These are phyloP conservation scores for Aphidius colemani DNA, from an alignment of 2,888 invertebrate genomes.

Conservation along the genomic window DNA sequence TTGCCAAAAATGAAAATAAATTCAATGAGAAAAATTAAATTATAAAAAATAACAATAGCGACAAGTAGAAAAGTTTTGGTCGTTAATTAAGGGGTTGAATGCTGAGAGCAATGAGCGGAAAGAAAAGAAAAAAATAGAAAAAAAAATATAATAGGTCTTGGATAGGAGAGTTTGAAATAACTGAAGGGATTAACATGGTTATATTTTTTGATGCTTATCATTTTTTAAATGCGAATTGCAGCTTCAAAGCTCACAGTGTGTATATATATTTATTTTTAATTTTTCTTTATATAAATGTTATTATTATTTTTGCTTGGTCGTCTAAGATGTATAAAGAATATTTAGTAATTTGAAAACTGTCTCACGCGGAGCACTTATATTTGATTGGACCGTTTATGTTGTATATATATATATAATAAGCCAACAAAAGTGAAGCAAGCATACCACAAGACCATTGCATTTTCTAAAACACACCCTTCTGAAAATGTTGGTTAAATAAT, in stretches of 20 bases:
- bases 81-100: slow-evolving; percentile 38
- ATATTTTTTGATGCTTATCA: slow-evolving; percentile 27
- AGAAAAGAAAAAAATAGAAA: background rate
- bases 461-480: slow-evolving; percentile 28
- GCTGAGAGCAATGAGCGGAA: background rate
- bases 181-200: slow-evolving; percentile 28
- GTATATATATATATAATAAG: slow-evolving; percentile 27
- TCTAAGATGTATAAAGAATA: background rate
- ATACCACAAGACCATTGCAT: slow-evolving; percentile 29
- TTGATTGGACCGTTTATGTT: slow-evolving; percentile 49
- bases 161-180: slow-evolving; percentile 46
- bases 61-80: slow-evolving; percentile 34
- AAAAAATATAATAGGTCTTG: slow-evolving; percentile 47
- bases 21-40: background rate
- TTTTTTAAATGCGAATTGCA: slow-evolving; percentile 25
- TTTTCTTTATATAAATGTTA: too few relatives aligned
- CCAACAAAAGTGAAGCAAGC: slow-evolving; percentile 39
- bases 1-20: background rate
- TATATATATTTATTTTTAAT: background rate
- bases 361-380: slow-evolving; percentile 46
- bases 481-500: slow-evolving; percentile 56
- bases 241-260: slow-evolving; percentile 13
- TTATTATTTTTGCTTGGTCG: too few relatives aligned
- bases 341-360: slow-evolving; percentile 24
- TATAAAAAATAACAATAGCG: background rate